phyloP scores from a whole-genome alignment of 2,888 invertebrate species.

The Dicycla oo region DNA sequence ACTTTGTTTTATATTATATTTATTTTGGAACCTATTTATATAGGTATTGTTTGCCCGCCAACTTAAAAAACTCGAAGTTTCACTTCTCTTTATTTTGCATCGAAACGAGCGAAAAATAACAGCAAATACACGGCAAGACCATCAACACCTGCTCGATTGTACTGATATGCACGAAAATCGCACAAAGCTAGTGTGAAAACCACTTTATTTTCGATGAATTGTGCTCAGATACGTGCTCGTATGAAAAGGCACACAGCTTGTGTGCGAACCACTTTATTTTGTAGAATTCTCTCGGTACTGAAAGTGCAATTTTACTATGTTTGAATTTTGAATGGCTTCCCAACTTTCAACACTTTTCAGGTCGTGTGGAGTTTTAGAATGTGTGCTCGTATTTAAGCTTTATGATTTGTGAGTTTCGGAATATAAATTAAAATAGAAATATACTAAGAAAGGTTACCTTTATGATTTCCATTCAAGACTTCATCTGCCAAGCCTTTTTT shows the following conservation, averaged over 20 bases:
- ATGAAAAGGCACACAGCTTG: conserved; percentile 38
- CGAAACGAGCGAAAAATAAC: conserved; percentile 16
- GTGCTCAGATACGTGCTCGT: conserved; percentile 33
- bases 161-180: conserved; percentile 30
- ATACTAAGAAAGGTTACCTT: not conserved
- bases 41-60: no score
- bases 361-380: conserved; percentile 34
- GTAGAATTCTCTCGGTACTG: conserved; percentile 28
- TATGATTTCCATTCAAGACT: conserved; percentile 1
- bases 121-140: conserved; percentile 32
- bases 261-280: conserved; percentile 47
- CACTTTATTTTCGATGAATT: conserved; percentile 50
- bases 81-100: conserved; percentile 12
- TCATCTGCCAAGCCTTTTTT: no score
- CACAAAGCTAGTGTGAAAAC: conserved; percentile 35
- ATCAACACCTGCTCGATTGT: conserved; percentile 44
- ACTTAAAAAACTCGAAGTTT: not conserved
- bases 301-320: conserved; percentile 53
- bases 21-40: not conserved
- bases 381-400: conserved; percentile 20
- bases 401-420: conserved; percentile 27
- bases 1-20: no score
- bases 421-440: conserved; percentile 17
- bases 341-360: conserved; percentile 47
- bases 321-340: conserved; percentile 46